These are phyloP conservation scores for Chydorus sphaericus DNA, from an alignment of 2,888 invertebrate genomes.

Conservation along the genomic window DNA sequence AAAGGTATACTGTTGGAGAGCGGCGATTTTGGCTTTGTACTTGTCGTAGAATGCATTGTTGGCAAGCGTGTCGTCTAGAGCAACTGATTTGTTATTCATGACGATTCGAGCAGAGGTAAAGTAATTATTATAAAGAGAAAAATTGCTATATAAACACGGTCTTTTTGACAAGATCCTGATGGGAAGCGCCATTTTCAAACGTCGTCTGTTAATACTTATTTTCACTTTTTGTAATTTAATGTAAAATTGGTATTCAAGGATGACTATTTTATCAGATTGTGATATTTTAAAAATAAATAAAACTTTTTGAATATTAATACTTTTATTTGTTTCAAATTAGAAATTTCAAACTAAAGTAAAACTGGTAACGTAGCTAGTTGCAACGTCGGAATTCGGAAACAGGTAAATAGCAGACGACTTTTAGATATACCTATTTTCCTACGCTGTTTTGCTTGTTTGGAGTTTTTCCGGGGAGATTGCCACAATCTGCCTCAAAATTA, in stretches of 20 bases:
- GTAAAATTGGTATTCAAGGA: not conserved
- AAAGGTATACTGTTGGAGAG: constrained; percentile 40
- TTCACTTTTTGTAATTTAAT: not conserved
- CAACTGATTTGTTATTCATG: not conserved
- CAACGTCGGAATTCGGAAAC: not conserved
- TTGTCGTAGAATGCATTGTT: constrained; percentile 66
- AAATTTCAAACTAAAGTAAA: no score
- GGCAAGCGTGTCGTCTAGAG: constrained; percentile 34
- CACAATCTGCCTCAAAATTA: no score
- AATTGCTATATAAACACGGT: not conserved
- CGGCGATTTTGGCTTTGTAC: constrained; percentile 59
- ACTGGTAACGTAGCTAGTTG: no score
- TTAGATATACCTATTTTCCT: not conserved
- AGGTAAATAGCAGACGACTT: not conserved
- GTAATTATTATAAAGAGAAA: no score
- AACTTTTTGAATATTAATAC: no score
- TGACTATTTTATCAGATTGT: not conserved
- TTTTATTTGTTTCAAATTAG: no score
- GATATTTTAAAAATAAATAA: not conserved
- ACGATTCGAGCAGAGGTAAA: not conserved
- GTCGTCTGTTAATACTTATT: not conserved
- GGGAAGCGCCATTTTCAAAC: not conserved
- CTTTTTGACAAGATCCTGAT: no score
- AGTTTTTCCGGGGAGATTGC: no score
- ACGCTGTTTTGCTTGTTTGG: no score